A percentile compares a stretch with the other conserved stretches of the same genome.
These are phyloP conservation scores for Mastacembelus armatus DNA, from an alignment of 2,797 vertebrate genomes.

Conservation along the genomic window DNA sequence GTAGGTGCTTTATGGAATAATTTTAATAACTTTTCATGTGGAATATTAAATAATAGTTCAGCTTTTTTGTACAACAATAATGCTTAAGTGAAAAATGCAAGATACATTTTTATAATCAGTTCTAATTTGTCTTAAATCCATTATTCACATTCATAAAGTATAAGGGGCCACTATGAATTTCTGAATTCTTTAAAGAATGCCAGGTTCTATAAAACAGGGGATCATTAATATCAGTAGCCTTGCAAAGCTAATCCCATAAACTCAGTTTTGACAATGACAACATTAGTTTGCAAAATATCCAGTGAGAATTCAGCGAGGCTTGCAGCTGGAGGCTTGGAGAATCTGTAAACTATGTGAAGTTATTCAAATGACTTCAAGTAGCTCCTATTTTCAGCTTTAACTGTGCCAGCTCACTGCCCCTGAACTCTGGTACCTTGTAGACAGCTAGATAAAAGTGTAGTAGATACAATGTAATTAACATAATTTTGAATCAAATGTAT, in stretches of 20 bases:
- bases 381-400: neutral
- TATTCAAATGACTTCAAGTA: slow-evolving; percentile 15
- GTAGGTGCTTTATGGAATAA: neutral
- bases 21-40: neutral
- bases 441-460: slow-evolving; percentile 11
- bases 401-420: neutral
- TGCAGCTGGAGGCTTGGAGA: slow-evolving; percentile 7
- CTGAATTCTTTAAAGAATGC: slow-evolving; percentile 5
- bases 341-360: neutral
- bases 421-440: neutral
- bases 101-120: neutral
- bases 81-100: neutral
- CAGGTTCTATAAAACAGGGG: neutral
- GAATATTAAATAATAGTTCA: neutral
- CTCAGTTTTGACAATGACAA: neutral
- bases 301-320: neutral
- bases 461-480: neutral
- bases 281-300: neutral
- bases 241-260: slow-evolving; percentile 13
- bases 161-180: neutral
- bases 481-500: neutral
- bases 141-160: neutral
- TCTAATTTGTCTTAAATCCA: neutral
- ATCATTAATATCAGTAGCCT: neutral
- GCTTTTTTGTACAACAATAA: neutral